Base-by-base conservation (phyloP, 2,113 vertebrate species). In the Hymenochirus boettgeri region DNA sequence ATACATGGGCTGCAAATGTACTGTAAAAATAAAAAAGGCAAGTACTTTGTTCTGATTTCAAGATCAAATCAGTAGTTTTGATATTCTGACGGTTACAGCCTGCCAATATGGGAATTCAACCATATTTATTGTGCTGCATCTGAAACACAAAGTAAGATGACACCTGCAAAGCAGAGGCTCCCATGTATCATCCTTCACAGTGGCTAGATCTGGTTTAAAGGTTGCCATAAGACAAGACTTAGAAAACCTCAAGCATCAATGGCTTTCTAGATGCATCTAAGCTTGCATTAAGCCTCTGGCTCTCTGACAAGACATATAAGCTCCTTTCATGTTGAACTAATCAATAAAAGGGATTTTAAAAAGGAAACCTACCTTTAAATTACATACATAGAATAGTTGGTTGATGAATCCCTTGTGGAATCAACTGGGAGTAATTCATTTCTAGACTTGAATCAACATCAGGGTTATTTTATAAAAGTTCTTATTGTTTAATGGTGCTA, bases 211-310 rank as follows among this genome's bases (percentile, higher is more conserved):
- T 80, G 82, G 81, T 81, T 87, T 75, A 42, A 5, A 63, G n/a
- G 90, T 93, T 93, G 81, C 89, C 76, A 78, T 78, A 84, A n/a
- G n/a, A n/a, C n/a, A 91, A 70, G 90, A 92, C 87, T 2, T 72
- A 56, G 69, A 79, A 82, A 71, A 70, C 71, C 80, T 73, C 50
- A 69, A 70, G 24, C 48, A 63, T 78, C 76, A 65, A 70, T 55
- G 70, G 72, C 70, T 21, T 67, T 69, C 48, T 76, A 47, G 61
- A 61, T 71, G 27, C n/a, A n/a, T 80, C 72, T 75, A 42, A 84
- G 57, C 75, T 71, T 72, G 39, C 69, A 73, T 70, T 75, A 42
- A n/a, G 62, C 72, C 70, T 51, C 24, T 64, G 53, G 48, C 70
- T 81, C n/a, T 76, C 64, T 31, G 35, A 70, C 79, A 77, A 76